phyloP scores from a whole-genome alignment of 2,888 invertebrate species.

The Kuschelorhynchus macadamiae region DNA sequence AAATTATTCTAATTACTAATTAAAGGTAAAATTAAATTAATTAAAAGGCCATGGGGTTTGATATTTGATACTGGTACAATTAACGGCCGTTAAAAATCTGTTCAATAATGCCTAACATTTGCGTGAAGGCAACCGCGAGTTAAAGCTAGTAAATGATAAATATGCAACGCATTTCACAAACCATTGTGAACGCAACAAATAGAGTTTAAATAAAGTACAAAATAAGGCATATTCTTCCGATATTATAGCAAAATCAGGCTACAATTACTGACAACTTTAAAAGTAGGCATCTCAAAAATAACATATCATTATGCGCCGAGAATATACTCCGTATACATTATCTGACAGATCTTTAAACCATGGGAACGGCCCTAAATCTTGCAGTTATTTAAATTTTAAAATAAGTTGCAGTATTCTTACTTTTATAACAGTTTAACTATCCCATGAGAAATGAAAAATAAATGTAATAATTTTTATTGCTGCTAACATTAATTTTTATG shows the following conservation, averaged over 20 bases:
- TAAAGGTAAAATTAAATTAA: too few species aligned
- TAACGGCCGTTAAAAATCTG: too few species aligned
- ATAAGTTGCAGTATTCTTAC: conserved; percentile 25
- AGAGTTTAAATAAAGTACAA: conserved; percentile 19
- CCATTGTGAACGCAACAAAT: neutral
- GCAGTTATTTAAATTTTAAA: conserved; percentile 48
- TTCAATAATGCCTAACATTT: too few species aligned
- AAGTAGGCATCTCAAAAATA: conserved; percentile 44
- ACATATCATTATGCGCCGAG: conserved; percentile 46
- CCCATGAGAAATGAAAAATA: conserved; percentile 39
- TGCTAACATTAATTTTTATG: conserved; percentile 39
- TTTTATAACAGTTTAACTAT: conserved; percentile 35
- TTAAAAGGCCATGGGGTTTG: too few species aligned
- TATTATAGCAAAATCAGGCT: conserved; percentile 36
- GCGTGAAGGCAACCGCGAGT: too few species aligned
- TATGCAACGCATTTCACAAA: neutral
- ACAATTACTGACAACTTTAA: conserved; percentile 31
- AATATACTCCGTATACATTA: conserved; percentile 44
- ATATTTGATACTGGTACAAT: too few species aligned
- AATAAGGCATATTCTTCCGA: conserved; percentile 28
- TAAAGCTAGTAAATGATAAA: too few species aligned
- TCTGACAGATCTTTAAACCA: conserved; percentile 46
- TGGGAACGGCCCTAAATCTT: conserved; percentile 45
- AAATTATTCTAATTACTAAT: too few species aligned
- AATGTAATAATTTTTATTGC: conserved; percentile 37